Evolutionary conservation across 1,140 invertebrate genomes (phyloP).

Genomic region (Apis laboriosa): DNA sequence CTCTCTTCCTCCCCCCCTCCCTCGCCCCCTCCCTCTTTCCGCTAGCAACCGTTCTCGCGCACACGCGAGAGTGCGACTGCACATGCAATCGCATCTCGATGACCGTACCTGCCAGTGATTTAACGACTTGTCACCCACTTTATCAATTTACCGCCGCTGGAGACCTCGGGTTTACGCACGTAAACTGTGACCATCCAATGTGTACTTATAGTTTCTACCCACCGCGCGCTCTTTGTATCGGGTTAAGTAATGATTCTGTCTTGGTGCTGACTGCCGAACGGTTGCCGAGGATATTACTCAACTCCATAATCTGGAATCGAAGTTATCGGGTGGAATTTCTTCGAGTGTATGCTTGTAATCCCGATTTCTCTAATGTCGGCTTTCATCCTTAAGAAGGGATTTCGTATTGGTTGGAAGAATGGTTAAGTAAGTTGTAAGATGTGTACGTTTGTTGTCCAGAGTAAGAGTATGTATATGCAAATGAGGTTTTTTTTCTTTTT

Average conservation of each 20-base stretch:
- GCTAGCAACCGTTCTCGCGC: constrained; percentile 29
- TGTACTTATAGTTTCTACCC: constrained; percentile 45
- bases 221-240: constrained; percentile 28
- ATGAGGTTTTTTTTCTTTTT: too few relatives aligned
- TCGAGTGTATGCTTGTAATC: background rate
- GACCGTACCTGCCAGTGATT: constrained; percentile 71
- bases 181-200: constrained; percentile 37
- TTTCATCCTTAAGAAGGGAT: background rate
- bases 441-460: too few relatives aligned
- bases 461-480: too few relatives aligned
- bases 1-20: background rate
- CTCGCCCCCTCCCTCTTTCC: background rate
- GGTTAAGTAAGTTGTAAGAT: too few relatives aligned
- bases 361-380: background rate
- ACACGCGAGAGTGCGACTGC: constrained; percentile 61
- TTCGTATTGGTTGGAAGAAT: too few relatives aligned
- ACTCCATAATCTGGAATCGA: constrained; percentile 20
- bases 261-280: constrained; percentile 48
- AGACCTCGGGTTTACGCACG: constrained; percentile 54
- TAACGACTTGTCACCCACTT: constrained; percentile 79
- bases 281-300: constrained; percentile 23
- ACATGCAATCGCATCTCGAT: constrained; percentile 69
- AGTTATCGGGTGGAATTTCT: background rate
- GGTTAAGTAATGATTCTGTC: constrained; percentile 56
- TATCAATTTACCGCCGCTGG: constrained; percentile 75